phyloP scores from a whole-genome alignment of 1,140 invertebrate genomes.

The Polyergus mexicanus region DNA sequence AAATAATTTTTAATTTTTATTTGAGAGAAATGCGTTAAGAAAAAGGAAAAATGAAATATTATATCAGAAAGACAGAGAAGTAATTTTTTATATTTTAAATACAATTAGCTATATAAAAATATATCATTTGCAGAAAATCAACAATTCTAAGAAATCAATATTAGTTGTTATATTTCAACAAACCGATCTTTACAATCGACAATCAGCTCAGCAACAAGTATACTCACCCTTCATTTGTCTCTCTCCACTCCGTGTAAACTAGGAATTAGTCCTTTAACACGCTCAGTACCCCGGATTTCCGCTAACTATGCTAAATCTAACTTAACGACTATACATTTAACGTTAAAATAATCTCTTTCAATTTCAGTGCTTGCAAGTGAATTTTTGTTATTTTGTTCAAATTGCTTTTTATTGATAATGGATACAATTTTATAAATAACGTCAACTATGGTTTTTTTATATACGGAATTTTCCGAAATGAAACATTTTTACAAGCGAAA shows the following conservation, averaged over 20 bases:
- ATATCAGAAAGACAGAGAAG: not conserved
- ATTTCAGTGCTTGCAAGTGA: conserved; percentile 9
- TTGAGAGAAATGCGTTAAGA: not conserved
- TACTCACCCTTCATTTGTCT: conserved; percentile 56
- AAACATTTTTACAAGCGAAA: not conserved
- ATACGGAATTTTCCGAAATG: not conserved
- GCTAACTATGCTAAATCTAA: conserved; percentile 37
- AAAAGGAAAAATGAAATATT: not conserved
- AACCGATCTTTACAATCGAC: conserved; percentile 5
- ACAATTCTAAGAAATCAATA: not conserved
- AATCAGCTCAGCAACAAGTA: conserved; percentile 34
- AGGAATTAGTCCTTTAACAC: conserved; percentile 51
- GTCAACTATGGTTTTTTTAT: not conserved
- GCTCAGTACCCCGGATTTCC: conserved; percentile 27
- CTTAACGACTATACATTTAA: conserved; percentile 35
- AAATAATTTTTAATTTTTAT: not conserved
- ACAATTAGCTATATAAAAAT: not conserved
- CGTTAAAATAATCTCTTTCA: not conserved
- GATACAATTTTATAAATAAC: not conserved
- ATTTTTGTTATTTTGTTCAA: conserved; percentile 21
- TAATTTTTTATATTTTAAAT: not conserved
- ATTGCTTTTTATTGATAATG: not conserved
- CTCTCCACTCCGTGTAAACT: conserved; percentile 43
- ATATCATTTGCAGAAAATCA: not conserved
- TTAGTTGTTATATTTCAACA: not conserved